Conservation (phyloP, 2,888 invertebrate genomes). For the Dasysyrphus tricinctus region DNA sequence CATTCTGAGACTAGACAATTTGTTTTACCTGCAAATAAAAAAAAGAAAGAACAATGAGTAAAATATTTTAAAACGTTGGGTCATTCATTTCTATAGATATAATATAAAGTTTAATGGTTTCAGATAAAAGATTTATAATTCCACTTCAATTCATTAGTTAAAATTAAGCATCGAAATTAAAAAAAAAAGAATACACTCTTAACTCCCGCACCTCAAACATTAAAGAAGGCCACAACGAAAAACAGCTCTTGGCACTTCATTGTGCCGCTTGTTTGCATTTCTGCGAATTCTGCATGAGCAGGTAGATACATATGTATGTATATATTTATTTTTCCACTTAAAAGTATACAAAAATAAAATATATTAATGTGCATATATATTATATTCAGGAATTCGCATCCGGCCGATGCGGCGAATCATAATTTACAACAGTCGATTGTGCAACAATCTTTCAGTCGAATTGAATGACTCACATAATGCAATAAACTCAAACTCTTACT, state of each 20-base stretch:
- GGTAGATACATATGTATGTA: conserved; percentile 3
- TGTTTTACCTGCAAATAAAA: not conserved
- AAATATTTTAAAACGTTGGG: too few species aligned
- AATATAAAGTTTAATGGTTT: not conserved
- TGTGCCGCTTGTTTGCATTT: conserved; percentile 42
- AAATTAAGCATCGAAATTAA: not conserved
- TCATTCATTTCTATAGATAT: too few species aligned
- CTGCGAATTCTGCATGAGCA: conserved; percentile 56
- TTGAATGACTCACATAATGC: conserved; percentile 45
- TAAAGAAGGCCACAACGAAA: conserved; percentile 9
- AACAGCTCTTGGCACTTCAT: conserved; percentile 38
- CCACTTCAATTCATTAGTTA: conserved; percentile 8
- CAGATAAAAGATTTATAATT: not conserved
- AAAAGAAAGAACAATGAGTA: not conserved
- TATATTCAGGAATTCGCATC: conserved; percentile 48
- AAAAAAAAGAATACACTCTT: conserved; percentile 21
- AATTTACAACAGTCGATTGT: conserved; percentile 55
- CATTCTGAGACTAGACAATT: not conserved
- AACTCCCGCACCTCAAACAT: conserved; percentile 46
- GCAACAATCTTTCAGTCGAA: conserved; percentile 28
- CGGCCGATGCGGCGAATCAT: conserved; percentile 58
- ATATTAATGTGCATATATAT: not conserved
- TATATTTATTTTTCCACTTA: conserved; percentile 21
- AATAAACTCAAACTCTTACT: conserved; percentile 26
- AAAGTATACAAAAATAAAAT: conserved; percentile 32